Evolutionary conservation across 1,140 invertebrate species (phyloP).

Genomic region (Lerema accius): DNA sequence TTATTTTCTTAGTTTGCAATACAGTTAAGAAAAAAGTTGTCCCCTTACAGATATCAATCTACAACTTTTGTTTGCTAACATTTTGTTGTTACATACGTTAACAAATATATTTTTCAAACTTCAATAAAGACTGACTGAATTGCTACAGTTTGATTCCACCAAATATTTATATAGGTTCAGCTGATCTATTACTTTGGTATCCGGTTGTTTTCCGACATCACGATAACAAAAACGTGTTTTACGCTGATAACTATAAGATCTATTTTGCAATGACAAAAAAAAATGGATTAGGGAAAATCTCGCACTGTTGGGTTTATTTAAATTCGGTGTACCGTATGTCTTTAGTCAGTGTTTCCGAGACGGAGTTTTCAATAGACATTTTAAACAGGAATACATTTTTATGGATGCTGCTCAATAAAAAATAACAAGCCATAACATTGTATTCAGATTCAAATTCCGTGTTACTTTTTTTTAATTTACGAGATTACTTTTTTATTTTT

Average conservation of each 20-base stretch:
- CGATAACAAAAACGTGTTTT: conserved; percentile 15
- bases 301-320: conserved; percentile 31
- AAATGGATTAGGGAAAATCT: conserved; percentile 21
- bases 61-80: background rate
- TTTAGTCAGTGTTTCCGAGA: conserved; percentile 32
- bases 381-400: conserved; percentile 27
- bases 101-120: background rate
- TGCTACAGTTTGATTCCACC: conserved; percentile 6
- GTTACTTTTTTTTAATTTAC: too few relatives aligned
- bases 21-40: background rate
- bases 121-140: conserved; percentile 11
- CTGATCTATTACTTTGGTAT: conserved; percentile 27
- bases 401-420: conserved; percentile 15
- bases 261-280: conserved; percentile 16
- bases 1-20: background rate
- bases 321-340: conserved; percentile 31
- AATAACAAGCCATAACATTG: background rate
- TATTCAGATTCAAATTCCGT: background rate
- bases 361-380: conserved; percentile 27
- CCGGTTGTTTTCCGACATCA: conserved; percentile 6
- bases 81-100: conserved; percentile 1
- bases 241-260: background rate
- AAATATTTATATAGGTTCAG: conserved; percentile 28
- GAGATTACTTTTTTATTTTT: background rate
- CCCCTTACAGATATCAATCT: background rate